A percentile compares a stretch with the other conserved stretches of the same genome.
Conservation (phyloP, 2,113 vertebrate genomes). For the Gobius niger region DNA sequence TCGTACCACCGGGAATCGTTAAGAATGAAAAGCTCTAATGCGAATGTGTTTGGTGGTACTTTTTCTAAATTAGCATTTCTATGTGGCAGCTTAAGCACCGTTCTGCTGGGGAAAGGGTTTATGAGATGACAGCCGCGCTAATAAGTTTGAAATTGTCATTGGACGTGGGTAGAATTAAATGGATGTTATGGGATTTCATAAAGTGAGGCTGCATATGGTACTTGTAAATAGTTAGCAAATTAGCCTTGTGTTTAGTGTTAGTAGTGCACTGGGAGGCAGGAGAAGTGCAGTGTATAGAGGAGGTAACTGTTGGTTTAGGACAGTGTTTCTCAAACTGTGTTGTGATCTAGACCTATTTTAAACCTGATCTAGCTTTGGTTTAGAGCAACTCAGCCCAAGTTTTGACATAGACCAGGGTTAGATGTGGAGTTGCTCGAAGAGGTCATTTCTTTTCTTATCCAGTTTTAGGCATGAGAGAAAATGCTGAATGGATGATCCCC, state of each 20-base stretch:
- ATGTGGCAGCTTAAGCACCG: slow-evolving; percentile 23
- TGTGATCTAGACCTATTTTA: too few relatives aligned
- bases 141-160: slow-evolving; percentile 27
- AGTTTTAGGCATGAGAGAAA: too few relatives aligned
- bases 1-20: slow-evolving; percentile 13
- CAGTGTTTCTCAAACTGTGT: too few relatives aligned
- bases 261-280: not conserved
- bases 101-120: slow-evolving; percentile 34
- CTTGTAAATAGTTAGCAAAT: slow-evolving; percentile 11
- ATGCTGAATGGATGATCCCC: not conserved
- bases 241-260: slow-evolving; percentile 1
- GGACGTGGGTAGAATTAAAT: slow-evolving; percentile 24
- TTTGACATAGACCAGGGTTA: too few relatives aligned
- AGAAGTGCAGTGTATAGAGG: not conserved
- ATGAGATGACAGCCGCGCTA: slow-evolving; percentile 23
- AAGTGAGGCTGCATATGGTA: slow-evolving; percentile 8
- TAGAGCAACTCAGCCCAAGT: too few relatives aligned
- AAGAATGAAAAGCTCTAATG: slow-evolving; percentile 5
- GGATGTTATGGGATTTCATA: slow-evolving; percentile 5
- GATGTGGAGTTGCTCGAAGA: too few relatives aligned
- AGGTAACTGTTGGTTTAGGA: too few relatives aligned
- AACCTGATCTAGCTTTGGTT: too few relatives aligned
- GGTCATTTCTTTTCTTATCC: too few relatives aligned
- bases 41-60: slow-evolving; percentile 24
- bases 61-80: slow-evolving; percentile 30